Conservation (phyloP, 1,140 invertebrate species). For the Zaprionus inermis region DNA sequence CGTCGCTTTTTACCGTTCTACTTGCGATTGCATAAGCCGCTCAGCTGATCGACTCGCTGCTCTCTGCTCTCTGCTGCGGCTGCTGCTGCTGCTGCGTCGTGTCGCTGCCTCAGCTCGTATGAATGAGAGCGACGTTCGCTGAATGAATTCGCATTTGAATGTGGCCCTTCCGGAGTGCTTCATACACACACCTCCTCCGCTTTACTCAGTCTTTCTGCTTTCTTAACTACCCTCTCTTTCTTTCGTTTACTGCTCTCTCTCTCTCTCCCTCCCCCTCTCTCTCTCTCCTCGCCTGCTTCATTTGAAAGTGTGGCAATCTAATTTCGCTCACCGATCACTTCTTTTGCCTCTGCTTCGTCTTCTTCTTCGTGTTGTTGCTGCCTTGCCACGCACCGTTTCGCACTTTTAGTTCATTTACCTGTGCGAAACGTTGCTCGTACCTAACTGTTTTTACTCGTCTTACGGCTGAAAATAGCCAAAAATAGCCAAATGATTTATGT, state of each 20-base stretch:
- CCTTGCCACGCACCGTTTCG: slow-evolving; percentile 58
- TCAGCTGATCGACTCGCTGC: slow-evolving; percentile 41
- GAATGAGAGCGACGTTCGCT: not conserved
- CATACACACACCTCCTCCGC: not conserved
- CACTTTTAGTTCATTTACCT: slow-evolving; percentile 82
- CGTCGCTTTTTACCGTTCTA: slow-evolving; percentile 61
- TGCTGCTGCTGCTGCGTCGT: not conserved
- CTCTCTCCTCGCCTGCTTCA: slow-evolving; percentile 6
- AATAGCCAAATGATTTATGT: slow-evolving; percentile 54
- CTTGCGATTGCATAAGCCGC: slow-evolving; percentile 64
- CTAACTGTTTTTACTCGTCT: slow-evolving; percentile 62
- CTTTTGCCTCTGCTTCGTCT: slow-evolving; percentile 15
- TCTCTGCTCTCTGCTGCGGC: not conserved
- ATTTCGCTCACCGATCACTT: slow-evolving; percentile 65
- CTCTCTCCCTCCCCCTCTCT: not conserved
- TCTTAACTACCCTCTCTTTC: not conserved
- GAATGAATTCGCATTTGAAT: slow-evolving; percentile 41
- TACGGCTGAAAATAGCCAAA: slow-evolving; percentile 65
- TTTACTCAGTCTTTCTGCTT: not conserved
- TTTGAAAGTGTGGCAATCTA: slow-evolving; percentile 77
- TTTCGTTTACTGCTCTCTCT: not conserved
- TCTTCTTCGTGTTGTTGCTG: slow-evolving; percentile 45
- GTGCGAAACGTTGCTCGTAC: slow-evolving; percentile 40
- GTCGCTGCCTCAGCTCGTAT: slow-evolving; percentile 1
- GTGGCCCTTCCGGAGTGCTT: slow-evolving; percentile 17